Base-by-base conservation (phyloP, 2,888 invertebrate genomes). In the Eurytoma californica region DNA sequence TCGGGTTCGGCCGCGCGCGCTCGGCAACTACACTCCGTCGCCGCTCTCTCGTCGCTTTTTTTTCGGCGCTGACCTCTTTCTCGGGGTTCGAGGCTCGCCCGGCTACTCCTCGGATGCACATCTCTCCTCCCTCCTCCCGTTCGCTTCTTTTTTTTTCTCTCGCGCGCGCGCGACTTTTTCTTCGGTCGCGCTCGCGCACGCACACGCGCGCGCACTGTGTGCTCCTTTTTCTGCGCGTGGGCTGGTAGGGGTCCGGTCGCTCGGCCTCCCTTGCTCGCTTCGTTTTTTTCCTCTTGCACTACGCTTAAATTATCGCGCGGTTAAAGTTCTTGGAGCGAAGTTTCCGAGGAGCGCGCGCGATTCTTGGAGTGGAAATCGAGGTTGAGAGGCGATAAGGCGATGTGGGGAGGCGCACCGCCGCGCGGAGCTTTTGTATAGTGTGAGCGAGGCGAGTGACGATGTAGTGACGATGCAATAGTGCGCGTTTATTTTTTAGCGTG, bases 21-120 rank as follows among this genome's bases (percentile, higher is more conserved):
- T 58, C 69, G 66, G 55, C 68, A 78, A 68, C 61, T 72, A 73
- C 75, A 79, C 79, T 70, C 66, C 66, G 79, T 57, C 66, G 63
- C 24, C 18, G 39, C 24, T 65, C 60, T 16, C 67, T 47, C 16
- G 24, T 30, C 51, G n/a, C 14, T 79, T 72, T 75, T 24, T 76
- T 72, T 66, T 74, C 53, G 74, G 69, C 28, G 79, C 74, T 79
- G 79, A 79, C 79, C 79, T 79, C 79, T 79, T 79, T 79, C 79
- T 39, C 58, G 63, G 79, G 79, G 79, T 74, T 79, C 79, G 79
- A 78, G 78, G 73, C 68, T 78, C 57, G 63, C 47, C 61, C 67
- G 51, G 49, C 39, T 39, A 53, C 67, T 75, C 75, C 61, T 61
- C 73, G 55, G 55, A 60, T 69, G 73, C 73, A 70, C 79, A 70